Conservation (phyloP, 2,113 vertebrate species). For the Pollimyrus isidori region DNA sequence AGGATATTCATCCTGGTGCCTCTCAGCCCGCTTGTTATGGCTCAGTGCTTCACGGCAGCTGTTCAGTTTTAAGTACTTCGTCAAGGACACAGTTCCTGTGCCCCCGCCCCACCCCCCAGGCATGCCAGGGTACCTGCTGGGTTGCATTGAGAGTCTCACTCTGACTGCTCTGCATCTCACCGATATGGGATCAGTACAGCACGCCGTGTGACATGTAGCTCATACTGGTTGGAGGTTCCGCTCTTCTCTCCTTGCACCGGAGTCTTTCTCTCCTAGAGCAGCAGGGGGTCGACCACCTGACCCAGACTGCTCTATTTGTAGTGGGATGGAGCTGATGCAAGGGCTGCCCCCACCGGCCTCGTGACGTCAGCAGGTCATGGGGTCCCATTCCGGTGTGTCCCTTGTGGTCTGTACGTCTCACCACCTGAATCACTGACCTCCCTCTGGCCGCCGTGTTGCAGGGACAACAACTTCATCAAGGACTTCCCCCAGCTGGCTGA, state of each 20-base stretch:
- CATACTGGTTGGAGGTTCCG: neutral
- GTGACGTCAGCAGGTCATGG: neutral
- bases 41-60: neutral
- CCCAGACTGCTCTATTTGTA: neutral
- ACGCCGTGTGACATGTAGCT: neutral
- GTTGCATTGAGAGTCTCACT: neutral
- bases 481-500: slow-evolving; percentile 95
- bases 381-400: neutral
- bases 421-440: neutral
- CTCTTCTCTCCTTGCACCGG: neutral
- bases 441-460: slow-evolving; percentile 52
- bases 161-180: neutral
- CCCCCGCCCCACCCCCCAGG: neutral
- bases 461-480: slow-evolving; percentile 98
- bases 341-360: neutral
- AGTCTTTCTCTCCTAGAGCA: neutral
- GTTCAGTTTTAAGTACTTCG: neutral
- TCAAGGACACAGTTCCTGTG: neutral
- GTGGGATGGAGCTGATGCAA: neutral
- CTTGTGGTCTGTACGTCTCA: neutral
- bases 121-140: neutral
- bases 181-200: neutral
- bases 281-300: neutral
- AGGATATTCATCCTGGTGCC: neutral
- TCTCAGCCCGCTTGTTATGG: neutral